Evolutionary conservation across 2,113 vertebrate species (phyloP), one percentile per base, ranked within the genome.

Genomic region (Scophthalmus maximus): DNA sequence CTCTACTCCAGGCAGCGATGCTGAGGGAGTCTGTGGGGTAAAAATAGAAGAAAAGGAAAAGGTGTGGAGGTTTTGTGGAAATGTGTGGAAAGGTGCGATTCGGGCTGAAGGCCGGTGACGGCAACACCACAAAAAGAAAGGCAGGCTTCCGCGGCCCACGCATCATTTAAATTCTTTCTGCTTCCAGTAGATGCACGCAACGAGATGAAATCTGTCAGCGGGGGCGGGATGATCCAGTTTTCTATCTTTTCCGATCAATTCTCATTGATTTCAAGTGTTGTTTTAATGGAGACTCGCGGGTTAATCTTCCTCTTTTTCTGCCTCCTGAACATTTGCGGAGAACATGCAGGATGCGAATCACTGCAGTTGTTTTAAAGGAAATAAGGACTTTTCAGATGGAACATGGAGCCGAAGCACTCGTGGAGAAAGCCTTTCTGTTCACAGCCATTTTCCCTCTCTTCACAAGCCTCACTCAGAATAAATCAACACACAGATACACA

Each of bases 1-100:
- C 76, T 81, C 29, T 17, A 8, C 29, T 59, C 55, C 59, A 20
- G 56, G n/a, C 6, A 26, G 27, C 4, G 59, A 3, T n/a, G 46
- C 25, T 26, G 60, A 46, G 40, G 14, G 51, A 67, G 50, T n/a
- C 1, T 4, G 30, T 15, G 34, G 57, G 38, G n/a, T n/a, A n/a
- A n/a, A n/a, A n/a, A n/a, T n/a, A n/a, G n/a, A n/a, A n/a, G n/a
- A n/a, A n/a, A n/a, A n/a, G n/a, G 52, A 40, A n/a, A 36, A 40
- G 29, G 26, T 25, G 51, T 12, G 22, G 20, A 60, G 53, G 22
- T 32, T 30, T 51, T 17, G 15, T 10, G 27, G 52, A 30, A 47
- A 18, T 4, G 8, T 40, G 27, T 38, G 49, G 63, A 6, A 1
- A 40, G 27, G 27, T 52, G 18, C 17, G 17, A 74, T 56, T 26